Evolutionary conservation across 2,113 vertebrate species (phyloP), one percentile per base, ranked within the genome.

Genomic region (Burhinus bistriatus): DNA sequence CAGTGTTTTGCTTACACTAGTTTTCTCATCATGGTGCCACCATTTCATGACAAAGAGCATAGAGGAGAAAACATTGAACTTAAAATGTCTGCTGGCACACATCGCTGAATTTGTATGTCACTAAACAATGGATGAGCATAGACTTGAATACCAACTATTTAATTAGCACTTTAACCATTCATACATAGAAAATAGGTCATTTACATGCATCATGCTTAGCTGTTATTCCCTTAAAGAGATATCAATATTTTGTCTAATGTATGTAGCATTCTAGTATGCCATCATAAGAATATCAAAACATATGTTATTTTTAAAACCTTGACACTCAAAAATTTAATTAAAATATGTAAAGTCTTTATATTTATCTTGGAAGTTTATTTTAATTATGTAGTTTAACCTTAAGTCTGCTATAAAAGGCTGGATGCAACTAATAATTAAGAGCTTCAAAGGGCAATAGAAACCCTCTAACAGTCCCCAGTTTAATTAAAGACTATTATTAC

Each of bases 81-180:
- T 99, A 99, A 99, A 99, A 99, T 99, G 99, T 99, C 99, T 98
- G 99, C 99, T 99, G 98, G 98, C 98, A 99, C 98, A 98, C 96
- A 95, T 97, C 89, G 86, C 96, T 98, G 97, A 95, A 96, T 98
- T 97, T 97, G 97, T 98, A 97, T 98, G 93, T 97, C 95, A 98
- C 98, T 98, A 97, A 97, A 98, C 97, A 98, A 98, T 98, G 98
- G 97, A 97, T 69, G 93, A 96, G 97, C 97, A 93, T 94, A 98
- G 98, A 95, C 97, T 97, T 96, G 97, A 98, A 98, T 98, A 97
- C 97, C 98, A 98, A 98, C 98, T 98, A 98, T 99, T 99, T 98
- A 99, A 98, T 99, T 99, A 99, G 97, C 97, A 98, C 98, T 98
- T 97, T 98, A 96, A 91, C 97, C 97, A 96, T 97, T 96, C 97